These are phyloP conservation scores for Amniataba percoides DNA, from an alignment of 2,797 vertebrate species.

Conservation along the genomic window DNA sequence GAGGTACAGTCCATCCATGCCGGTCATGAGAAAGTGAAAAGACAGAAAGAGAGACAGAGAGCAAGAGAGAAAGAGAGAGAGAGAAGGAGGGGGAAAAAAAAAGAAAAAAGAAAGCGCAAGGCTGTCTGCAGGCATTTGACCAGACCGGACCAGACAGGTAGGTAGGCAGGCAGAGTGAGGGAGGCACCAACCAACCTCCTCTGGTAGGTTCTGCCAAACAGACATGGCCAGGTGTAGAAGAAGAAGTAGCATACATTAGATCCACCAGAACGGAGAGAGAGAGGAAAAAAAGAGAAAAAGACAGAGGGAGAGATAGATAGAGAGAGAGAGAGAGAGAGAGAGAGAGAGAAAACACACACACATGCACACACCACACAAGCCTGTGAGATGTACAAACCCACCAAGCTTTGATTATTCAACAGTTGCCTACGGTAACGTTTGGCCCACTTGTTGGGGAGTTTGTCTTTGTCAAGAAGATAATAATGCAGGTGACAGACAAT, in stretches of 20 bases:
- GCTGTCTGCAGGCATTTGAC: conserved; percentile 84
- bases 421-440: conserved; percentile 29
- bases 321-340: conserved; percentile 66
- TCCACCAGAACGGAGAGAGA: conserved; percentile 83
- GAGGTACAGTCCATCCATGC: conserved; percentile 81
- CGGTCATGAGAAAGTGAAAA: conserved; percentile 73
- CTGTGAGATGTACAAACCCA: conserved; percentile 74
- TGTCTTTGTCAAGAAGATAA: conserved; percentile 22
- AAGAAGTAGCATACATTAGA: conserved; percentile 82
- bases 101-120: conserved; percentile 59
- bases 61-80: background rate
- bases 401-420: conserved; percentile 52
- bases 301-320: conserved; percentile 64
- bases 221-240: conserved; percentile 83
- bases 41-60: conserved; percentile 46
- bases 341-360: conserved; percentile 69
- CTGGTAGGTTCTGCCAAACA: conserved; percentile 88
- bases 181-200: conserved; percentile 88
- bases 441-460: conserved; percentile 17
- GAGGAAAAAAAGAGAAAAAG: conserved; percentile 61
- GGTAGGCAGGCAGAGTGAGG: conserved; percentile 83
- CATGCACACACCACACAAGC: conserved; percentile 76
- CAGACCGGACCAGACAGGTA: conserved; percentile 77
- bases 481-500: conserved; percentile 31
- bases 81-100: background rate